Base-by-base conservation (phyloP, 2,797 vertebrate species). In the Brachymystax lenok region DNA sequence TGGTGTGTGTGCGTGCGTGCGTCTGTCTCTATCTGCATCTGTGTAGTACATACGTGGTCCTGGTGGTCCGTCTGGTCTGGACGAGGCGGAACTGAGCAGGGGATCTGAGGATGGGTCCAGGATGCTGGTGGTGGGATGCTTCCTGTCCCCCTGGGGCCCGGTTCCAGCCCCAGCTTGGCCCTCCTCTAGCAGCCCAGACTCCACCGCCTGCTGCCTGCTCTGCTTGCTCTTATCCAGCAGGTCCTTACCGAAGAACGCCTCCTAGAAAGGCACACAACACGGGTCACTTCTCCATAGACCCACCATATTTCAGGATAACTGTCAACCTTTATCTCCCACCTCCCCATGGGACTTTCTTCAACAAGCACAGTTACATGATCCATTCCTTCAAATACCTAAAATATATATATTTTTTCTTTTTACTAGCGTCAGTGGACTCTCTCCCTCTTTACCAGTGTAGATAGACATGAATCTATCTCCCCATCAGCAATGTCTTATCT, bases 171-270 rank as follows among this genome's bases (percentile, higher is more conserved):
- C 27, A 21, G 56, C 56, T 8, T 94, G 91, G 79, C 97, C 93
- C 4, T 96, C 97, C 88, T 98, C 97, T 51, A 97, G 87, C 7
- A 97, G 86, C 76, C 93, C 90, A 1, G 94, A 90, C 77, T 96
- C 96, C 4, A 93, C 92, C 63, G 90, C 91, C 86, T 93, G 93
- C 85, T 93, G 94, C 81, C 96, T 95, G 90, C 74, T 97, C 88
- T 98, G 97, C 89, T 96, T 97, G 86, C 97, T 99, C 85, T 97
- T 98, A 91, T 99, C 97, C 83, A 99, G 91, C 24, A 99, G 93
- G 81, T 98, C 96, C 90, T 97, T 99, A 83, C 98, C 98, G 91
- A 99, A 99, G 92, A 99, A 99, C 19, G 98, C 98, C 92, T 99
- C 98, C 98, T 99, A 88, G 78, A 91, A 68, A 86, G 71, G 84